Conservation (phyloP, 2,888 invertebrate species). For the Anodontia alba region DNA sequence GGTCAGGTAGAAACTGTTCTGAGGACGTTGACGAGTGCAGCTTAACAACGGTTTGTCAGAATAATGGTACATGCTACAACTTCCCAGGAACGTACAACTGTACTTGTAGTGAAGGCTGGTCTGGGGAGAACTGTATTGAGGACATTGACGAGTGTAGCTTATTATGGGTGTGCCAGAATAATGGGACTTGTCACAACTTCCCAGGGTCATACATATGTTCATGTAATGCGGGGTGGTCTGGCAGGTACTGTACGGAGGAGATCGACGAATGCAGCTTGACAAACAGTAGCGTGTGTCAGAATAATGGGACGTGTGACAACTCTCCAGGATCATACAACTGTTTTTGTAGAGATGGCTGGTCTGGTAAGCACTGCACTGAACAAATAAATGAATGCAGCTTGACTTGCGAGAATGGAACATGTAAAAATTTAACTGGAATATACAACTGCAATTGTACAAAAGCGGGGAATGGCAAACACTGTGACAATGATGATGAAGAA, state of each 20-base stretch:
- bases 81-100: slow-evolving; percentile 43
- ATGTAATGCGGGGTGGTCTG: slow-evolving; percentile 92
- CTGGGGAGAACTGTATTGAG: slow-evolving; percentile 37
- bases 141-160: slow-evolving; percentile 48
- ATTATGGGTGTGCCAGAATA: slow-evolving; percentile 31
- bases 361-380: slow-evolving; percentile 31
- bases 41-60: slow-evolving; percentile 45
- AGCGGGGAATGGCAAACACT: neutral
- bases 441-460: neutral
- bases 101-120: slow-evolving; percentile 43
- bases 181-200: slow-evolving; percentile 39
- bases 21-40: slow-evolving; percentile 51
- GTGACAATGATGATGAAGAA: neutral
- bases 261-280: slow-evolving; percentile 71
- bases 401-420: slow-evolving; percentile 22
- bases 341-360: slow-evolving; percentile 39
- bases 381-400: slow-evolving; percentile 60
- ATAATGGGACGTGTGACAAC: slow-evolving; percentile 39
- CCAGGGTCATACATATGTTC: slow-evolving; percentile 89
- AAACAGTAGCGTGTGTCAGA: slow-evolving; percentile 26
- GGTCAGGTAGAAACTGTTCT: slow-evolving; percentile 47
- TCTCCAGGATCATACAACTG: slow-evolving; percentile 28
- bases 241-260: slow-evolving; percentile 89
- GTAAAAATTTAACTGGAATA: slow-evolving; percentile 33
- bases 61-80: slow-evolving; percentile 42